A percentile compares a stretch with the other conserved stretches of the same genome.
Conservation (phyloP, 2,888 invertebrate species). For the Epiblema foenella region DNA sequence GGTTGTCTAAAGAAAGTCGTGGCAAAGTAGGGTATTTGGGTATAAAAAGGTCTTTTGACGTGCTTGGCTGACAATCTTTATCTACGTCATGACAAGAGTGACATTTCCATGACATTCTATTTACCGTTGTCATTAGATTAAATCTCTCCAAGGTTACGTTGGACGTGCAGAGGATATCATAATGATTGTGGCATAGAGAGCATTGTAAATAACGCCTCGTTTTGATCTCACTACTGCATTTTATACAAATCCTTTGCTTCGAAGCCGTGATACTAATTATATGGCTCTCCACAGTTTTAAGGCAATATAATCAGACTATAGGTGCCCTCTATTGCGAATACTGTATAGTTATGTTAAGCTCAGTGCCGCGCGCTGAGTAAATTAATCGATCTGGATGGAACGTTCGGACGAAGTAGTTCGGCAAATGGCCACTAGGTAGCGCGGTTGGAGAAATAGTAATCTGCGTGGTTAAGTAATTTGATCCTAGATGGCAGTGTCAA, state of each 20-base stretch:
- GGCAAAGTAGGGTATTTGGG: background rate
- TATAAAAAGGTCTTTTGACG: background rate
- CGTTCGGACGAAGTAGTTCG: no score
- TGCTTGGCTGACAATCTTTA: background rate
- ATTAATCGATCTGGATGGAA: no score
- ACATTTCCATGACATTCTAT: background rate
- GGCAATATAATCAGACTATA: no score
- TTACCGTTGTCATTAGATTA: background rate
- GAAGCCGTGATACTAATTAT: no score
- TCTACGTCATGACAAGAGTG: background rate
- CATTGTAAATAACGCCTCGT: background rate
- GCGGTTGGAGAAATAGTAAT: no score
- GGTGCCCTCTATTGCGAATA: no score
- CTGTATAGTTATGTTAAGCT: no score
- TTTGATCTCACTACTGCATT: background rate
- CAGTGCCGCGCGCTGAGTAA: no score
- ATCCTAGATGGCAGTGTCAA: no score
- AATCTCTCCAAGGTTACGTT: background rate
- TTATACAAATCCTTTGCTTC: no score
- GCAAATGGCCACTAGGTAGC: no score
- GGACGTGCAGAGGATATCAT: background rate
- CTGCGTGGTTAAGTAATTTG: no score
- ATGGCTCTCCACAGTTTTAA: background rate
- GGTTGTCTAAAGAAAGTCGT: background rate
- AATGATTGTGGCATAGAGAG: background rate